These are phyloP conservation scores for Macrobrachium rosenbergii DNA, from an alignment of 1,140 invertebrate genomes.

Conservation along the genomic window DNA sequence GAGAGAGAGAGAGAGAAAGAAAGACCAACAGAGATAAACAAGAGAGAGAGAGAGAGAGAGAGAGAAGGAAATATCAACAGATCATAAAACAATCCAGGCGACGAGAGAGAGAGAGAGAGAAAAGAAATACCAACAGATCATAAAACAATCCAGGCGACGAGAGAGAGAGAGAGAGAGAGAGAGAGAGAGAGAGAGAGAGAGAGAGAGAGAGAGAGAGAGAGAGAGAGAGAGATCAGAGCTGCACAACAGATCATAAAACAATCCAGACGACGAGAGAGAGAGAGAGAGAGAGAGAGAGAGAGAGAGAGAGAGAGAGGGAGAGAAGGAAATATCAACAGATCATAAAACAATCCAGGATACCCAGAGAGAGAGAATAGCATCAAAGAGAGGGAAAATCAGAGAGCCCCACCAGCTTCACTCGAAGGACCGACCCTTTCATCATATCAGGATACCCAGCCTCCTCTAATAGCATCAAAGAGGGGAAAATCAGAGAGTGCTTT, in stretches of 20 bases:
- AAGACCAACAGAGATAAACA: neutral
- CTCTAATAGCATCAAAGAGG: no score
- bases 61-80: neutral
- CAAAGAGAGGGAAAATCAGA: no score
- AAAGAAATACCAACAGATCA: no score
- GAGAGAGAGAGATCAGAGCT: neutral
- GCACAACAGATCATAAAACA: neutral
- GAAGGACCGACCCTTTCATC: no score
- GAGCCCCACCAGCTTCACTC: no score
- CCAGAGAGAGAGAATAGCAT: neutral
- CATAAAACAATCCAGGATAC: neutral
- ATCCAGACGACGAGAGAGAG: conserved; percentile 1
- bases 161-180: neutral
- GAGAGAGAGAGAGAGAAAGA: no score
- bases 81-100: neutral
- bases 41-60: neutral
- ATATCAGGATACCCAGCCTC: no score
- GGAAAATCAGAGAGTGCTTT: no score
- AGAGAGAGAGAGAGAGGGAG: conserved; percentile 8
- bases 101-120: no score
- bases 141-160: no score
- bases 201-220: neutral
- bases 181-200: neutral
- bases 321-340: neutral
- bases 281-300: conserved; percentile 26